phyloP scores from a whole-genome alignment of 2,797 vertebrate species.

The Eurystomus glaucurus region DNA sequence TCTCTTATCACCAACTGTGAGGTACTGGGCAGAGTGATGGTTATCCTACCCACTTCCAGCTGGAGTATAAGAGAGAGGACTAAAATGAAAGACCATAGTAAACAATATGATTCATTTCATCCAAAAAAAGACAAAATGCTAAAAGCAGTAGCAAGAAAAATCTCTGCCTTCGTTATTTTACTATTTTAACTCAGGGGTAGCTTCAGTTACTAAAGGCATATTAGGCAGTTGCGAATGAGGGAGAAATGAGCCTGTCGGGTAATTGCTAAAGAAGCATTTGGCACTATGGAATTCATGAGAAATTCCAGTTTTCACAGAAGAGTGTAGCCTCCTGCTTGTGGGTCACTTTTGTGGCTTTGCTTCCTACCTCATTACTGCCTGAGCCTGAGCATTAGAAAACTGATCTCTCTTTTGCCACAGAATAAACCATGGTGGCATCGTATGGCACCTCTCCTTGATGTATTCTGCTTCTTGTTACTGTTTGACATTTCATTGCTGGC shows the following conservation, averaged over 20 bases:
- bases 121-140: slow-evolving; percentile 19
- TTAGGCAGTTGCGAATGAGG: slow-evolving; percentile 19
- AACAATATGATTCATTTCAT: slow-evolving; percentile 47
- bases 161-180: not conserved
- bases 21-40: slow-evolving; percentile 14
- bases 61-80: slow-evolving; percentile 15
- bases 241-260: slow-evolving; percentile 3
- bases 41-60: slow-evolving; percentile 38
- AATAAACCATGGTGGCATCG: slow-evolving; percentile 32
- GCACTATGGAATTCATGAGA: not conserved
- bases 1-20: slow-evolving; percentile 15
- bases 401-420: not conserved
- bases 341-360: slow-evolving; percentile 44
- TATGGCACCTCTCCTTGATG: not conserved
- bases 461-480: not conserved
- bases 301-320: not conserved
- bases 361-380: slow-evolving; percentile 44
- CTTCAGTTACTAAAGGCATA: slow-evolving; percentile 5
- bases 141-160: slow-evolving; percentile 27
- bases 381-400: slow-evolving; percentile 14
- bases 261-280: slow-evolving; percentile 1
- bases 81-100: slow-evolving; percentile 26
- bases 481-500: slow-evolving; percentile 12
- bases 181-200: not conserved
- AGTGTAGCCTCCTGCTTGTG: slow-evolving; percentile 18